Percentiles rank a stretch among this genome's conserved stretches.
These are phyloP conservation scores for Herminia tarsipennalis DNA, from an alignment of 2,888 invertebrate genomes.

Conservation along the genomic window DNA sequence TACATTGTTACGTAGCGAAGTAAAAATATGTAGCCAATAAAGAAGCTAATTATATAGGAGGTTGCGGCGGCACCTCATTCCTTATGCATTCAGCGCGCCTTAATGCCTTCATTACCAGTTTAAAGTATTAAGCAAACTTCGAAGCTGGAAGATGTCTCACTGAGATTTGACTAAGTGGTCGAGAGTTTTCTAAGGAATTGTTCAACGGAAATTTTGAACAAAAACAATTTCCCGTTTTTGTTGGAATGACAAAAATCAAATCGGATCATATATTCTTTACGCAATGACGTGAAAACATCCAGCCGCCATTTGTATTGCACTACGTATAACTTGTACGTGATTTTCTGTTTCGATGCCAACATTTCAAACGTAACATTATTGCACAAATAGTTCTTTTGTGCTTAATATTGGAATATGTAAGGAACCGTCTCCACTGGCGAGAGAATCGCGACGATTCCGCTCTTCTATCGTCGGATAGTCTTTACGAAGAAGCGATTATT, in stretches of 20 bases:
- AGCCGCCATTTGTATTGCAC: not conserved
- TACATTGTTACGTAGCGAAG: constrained; percentile 29
- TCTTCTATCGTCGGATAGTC: no score
- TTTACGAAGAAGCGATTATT: no score
- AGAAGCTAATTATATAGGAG: constrained; percentile 70
- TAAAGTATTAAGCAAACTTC: constrained; percentile 83
- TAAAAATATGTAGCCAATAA: constrained; percentile 56
- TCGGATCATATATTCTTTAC: constrained; percentile 11
- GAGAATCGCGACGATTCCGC: no score
- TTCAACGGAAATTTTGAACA: constrained; percentile 47
- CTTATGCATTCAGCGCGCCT: constrained; percentile 81
- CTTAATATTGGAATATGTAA: no score
- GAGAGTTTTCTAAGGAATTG: constrained; percentile 50
- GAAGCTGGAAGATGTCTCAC: constrained; percentile 65
- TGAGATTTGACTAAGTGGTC: constrained; percentile 73
- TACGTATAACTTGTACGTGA: not conserved
- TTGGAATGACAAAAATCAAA: constrained; percentile 25
- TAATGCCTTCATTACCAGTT: constrained; percentile 84
- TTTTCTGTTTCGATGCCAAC: not conserved
- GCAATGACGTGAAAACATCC: constrained; percentile 13
- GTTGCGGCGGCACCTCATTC: constrained; percentile 71
- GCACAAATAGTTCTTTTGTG: no score
- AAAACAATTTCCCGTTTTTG: constrained; percentile 49
- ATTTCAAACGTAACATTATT: not conserved
- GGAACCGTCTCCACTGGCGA: no score